Base-by-base conservation (phyloP, 2,888 invertebrate genomes). In the Bursaphelenchus okinawaensis region DNA sequence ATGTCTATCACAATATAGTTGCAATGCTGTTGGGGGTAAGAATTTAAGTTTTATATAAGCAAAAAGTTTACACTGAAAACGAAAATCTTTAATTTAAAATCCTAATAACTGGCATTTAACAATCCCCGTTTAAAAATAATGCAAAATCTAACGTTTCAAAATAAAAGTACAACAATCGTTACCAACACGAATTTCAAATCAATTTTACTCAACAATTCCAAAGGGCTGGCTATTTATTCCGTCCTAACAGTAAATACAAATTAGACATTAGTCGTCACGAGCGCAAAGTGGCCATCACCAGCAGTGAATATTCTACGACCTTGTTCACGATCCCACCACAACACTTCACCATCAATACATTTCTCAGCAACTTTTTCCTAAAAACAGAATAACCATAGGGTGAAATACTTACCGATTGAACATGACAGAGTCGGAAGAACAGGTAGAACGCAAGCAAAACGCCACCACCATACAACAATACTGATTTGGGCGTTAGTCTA, bases 321-420 rank as follows among this genome's bases (percentile, higher is more conserved):
- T 51, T 74, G 70, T 61, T 75, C 72, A 50, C 82, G 75, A 68
- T 82, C 82, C 82, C 82, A 82, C 82, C 82, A 82, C 62, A 82
- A 69, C 19, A 74, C 27, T 54, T 82, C 69, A 52, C 82, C 82
- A 31, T 77, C 76, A 51, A 75, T 52, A 64, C 78, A 80, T 20
- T 71, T 70, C 29, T 77, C 52, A 65, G 50, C 31, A 19, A 27
- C 62, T 26, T 29, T 54, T 22, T 66, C 65, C 67, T 74, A 27
- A 12, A 68, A 62, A 52, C 27, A 22, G 52, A 4, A 59, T 20
- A 23, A 51, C 9, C 16, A 59, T 8, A 20, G 8, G 16, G 16
- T n/a, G 24, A 28, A 6, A 52, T 7, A 50, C 58, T 23, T 29
- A 71, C 80, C 63, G 66, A 63, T 24, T 73, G 70, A 19, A 75